Conservation (phyloP, 2,113 vertebrate species). For the Mus spicilegus region DNA sequence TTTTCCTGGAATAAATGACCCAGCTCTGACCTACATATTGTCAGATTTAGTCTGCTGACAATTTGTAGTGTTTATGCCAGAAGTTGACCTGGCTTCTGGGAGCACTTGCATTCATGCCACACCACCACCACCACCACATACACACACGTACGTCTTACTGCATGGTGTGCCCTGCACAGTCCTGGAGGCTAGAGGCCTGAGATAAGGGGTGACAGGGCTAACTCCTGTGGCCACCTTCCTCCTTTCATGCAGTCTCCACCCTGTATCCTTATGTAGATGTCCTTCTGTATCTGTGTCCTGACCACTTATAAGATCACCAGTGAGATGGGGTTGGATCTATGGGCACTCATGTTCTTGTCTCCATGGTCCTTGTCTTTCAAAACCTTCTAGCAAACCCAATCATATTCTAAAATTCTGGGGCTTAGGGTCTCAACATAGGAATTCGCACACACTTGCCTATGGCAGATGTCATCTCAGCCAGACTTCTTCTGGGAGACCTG, state of each 20-base stretch:
- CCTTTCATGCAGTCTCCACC: background rate
- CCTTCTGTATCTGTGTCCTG: background rate
- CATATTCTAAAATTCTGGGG: background rate
- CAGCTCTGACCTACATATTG: background rate
- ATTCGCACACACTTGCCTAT: background rate
- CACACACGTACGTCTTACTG: background rate
- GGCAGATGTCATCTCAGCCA: background rate
- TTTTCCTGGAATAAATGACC: background rate
- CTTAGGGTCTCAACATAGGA: background rate
- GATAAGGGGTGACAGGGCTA: background rate
- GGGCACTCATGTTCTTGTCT: background rate
- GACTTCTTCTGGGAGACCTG: background rate
- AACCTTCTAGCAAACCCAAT: background rate
- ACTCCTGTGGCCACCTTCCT: no score
- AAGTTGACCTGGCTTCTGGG: background rate
- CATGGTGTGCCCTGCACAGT: no score
- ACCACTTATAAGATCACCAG: background rate
- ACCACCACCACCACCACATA: no score
- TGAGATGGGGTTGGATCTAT: no score
- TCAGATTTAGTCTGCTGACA: background rate
- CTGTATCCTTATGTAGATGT: background rate
- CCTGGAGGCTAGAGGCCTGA: background rate
- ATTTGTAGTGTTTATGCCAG: background rate
- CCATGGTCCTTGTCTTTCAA: background rate
- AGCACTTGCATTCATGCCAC: background rate